Conservation (phyloP, 1,140 invertebrate species). For the Drosophila fuyamai region DNA sequence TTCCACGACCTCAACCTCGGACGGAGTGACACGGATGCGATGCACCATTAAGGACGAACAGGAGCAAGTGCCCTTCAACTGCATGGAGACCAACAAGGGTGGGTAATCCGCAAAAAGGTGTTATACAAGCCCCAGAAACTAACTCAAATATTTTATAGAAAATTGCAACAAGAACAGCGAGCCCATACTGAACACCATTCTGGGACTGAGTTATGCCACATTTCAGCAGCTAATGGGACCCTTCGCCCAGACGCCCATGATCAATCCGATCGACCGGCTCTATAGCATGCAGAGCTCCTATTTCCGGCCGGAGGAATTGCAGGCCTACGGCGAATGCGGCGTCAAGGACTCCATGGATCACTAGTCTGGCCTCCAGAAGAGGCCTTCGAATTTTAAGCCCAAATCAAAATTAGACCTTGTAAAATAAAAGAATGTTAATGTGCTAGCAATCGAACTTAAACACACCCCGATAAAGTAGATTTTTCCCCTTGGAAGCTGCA, state of each 20-base stretch:
- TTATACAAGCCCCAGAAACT: accelerated
- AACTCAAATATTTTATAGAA: slow-evolving; percentile 45
- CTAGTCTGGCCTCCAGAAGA: slow-evolving; percentile 19
- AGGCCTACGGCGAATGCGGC: slow-evolving; percentile 72
- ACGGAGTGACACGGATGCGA: slow-evolving; percentile 61
- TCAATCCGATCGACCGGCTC: slow-evolving; percentile 88
- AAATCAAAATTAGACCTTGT: slow-evolving; percentile 84
- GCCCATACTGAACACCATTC: slow-evolving; percentile 80
- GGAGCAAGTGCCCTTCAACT: slow-evolving; percentile 78
- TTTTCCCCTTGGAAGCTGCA: slow-evolving; percentile 18
- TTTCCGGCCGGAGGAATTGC: slow-evolving; percentile 87
- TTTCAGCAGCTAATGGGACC: slow-evolving; percentile 84
- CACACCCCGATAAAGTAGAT: slow-evolving; percentile 6
- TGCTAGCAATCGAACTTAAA: slow-evolving; percentile 56
- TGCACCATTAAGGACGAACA: slow-evolving; percentile 81
- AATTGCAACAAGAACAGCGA: slow-evolving; percentile 83
- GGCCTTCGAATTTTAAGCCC: slow-evolving; percentile 63
- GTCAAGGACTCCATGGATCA: slow-evolving; percentile 74
- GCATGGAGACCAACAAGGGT: slow-evolving; percentile 84
- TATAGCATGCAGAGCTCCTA: slow-evolving; percentile 89
- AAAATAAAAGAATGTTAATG: slow-evolving; percentile 79
- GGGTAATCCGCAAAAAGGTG: neutral
- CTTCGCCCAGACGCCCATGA: slow-evolving; percentile 82
- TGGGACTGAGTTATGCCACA: slow-evolving; percentile 84
- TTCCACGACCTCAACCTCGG: slow-evolving; percentile 75